Base-by-base conservation (phyloP, 2,888 invertebrate species). In the Cactoblastis cactorum region DNA sequence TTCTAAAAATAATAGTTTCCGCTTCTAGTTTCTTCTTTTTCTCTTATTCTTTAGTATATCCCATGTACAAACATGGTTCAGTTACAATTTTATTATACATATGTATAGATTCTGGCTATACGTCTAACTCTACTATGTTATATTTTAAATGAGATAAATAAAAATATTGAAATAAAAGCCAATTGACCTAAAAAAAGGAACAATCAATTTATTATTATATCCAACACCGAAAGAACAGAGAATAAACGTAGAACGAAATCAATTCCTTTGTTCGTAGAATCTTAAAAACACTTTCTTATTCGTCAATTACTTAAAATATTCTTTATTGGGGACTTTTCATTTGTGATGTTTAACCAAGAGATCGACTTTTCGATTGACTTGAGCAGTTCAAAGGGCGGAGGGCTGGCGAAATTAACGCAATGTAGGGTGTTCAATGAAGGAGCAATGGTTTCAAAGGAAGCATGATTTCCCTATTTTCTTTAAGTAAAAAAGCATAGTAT, bases 281-380 rank as follows among this genome's bases (percentile, higher is more conserved):
- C 79, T 77, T 78, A 71, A 77, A 80, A 85, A 86, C 80, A 86
- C 81, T 87, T 85, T 84, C 76, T 66, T 76, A 79, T 80, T 78
- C 80, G 80, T 75, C 82, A 83, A 86, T 88, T 83, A 86, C 82
- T 86, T 84, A 80, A 82, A 84, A 84, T 80, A 83, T 86, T 82
- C 78, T 65, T 71, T 72, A 77, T 77, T 66, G 73, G 73, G 75
- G 84, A 83, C 82, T 86, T 88, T 85, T 84, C 87, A 84, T 86
- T 86, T 84, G 76, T 77, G 76, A 83, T 86, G 85, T 87, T 87
- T 87, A 87, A 86, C 86, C 82, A 81, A 83, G 80, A 83, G 81
- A 82, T 85, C 83, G 84, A 80, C 83, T 86, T 88, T 80, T 80
- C 87, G 85, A 83, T 84, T 86, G 86, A 86, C 81, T 85, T 80